Evolutionary conservation across 2,888 invertebrate genomes (phyloP), one percentile per base, ranked within the genome.

Genomic region (Acanthosoma haemorrhoidale): DNA sequence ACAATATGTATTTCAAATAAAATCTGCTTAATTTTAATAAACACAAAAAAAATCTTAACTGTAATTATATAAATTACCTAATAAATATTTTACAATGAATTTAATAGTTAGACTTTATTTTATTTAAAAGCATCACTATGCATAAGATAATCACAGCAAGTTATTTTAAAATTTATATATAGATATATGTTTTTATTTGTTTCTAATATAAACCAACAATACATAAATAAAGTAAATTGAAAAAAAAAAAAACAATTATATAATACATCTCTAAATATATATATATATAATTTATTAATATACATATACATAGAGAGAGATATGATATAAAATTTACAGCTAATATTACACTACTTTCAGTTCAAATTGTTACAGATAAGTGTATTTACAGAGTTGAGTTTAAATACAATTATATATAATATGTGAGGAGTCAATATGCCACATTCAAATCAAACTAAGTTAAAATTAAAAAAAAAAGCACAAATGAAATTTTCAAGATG

Each of bases 61-160:
- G 8, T 15, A 11, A 9, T 0, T n/a, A 59, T 58, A 3, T 15
- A 16, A 8, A 32, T n/a, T 6, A 29, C 16, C 4, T n/a, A 15
- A 16, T 16, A 16, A 32, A 32, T 32, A 32, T 59, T 34, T 29
- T 4, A 29, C 5, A 59, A 36, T 32, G 1, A 59, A 31, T n/a
- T 11, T 9, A 59, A 31, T 16, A 59, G 32, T 31, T 59, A 31
- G n/a, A 51, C 3, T 13, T 43, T 51, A 51, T 51, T 51, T n/a
- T 16, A 64, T 21, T 64, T 64, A 38, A 64, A 64, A 64, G 64
- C 64, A 29, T 64, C 39, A 41, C 39, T 61, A 61, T 34, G 31
- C 39, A 64, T 39, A 64, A 21, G 41, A 64, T 41, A 64, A 64
- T 64, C 64, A 64, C 64, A 64, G 64, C 64, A 64, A 41, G 64